Evolutionary conservation across 2,113 vertebrate genomes (phyloP).

Genomic region (Bostrychus sinensis): DNA sequence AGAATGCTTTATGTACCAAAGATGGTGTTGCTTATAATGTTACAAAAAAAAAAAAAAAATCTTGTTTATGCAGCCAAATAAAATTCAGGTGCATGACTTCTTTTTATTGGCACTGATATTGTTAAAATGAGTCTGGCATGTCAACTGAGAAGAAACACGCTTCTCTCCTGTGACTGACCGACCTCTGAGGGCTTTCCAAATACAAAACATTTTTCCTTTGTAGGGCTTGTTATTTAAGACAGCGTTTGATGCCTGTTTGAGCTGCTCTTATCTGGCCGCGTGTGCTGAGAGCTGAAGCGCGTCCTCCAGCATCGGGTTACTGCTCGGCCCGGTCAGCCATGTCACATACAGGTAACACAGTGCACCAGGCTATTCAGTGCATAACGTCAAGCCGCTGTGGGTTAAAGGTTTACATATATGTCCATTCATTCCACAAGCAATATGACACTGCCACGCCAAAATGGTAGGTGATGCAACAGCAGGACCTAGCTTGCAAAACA

Average conservation of each 20-base stretch:
- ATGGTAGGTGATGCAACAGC: too few relatives aligned
- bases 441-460: too few relatives aligned
- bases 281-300: constrained; percentile 43
- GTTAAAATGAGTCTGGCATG: constrained; percentile 4
- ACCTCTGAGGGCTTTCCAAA: constrained; percentile 31
- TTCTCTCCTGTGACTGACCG: constrained; percentile 30
- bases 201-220: constrained; percentile 17
- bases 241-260: constrained; percentile 45
- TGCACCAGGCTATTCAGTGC: not conserved
- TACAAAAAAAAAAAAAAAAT: not conserved
- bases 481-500: too few relatives aligned
- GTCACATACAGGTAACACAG: constrained; percentile 45
- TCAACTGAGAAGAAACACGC: constrained; percentile 20
- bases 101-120: not conserved
- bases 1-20: not conserved
- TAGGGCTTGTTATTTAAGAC: constrained; percentile 70
- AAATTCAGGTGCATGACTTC: constrained; percentile 20
- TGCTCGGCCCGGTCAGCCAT: constrained; percentile 27
- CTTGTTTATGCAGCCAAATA: not conserved
- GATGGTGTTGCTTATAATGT: not conserved
- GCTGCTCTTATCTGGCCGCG: constrained; percentile 36
- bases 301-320: constrained; percentile 50
- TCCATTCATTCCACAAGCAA: too few relatives aligned
- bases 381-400: not conserved
- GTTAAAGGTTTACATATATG: not conserved